Conservation (phyloP, 2,113 vertebrate genomes). For the Sinosuthora webbiana region DNA sequence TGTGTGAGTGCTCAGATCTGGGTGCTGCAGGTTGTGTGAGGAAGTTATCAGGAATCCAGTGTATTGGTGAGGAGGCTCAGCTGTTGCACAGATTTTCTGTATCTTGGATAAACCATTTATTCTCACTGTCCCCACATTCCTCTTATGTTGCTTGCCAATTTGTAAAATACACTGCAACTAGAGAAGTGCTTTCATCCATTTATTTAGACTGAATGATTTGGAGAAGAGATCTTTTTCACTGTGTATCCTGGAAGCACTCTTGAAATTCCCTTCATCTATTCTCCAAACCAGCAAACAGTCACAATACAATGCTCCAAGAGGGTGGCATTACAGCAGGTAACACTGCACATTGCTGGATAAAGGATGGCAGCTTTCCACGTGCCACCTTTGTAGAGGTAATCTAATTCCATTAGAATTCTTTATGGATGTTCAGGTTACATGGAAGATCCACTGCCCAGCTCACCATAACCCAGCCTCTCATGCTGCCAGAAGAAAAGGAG, state of each 20-base stretch:
- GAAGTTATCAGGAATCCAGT: background rate
- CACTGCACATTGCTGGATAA: background rate
- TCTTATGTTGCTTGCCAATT: background rate
- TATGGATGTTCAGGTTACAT: background rate
- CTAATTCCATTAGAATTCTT: constrained; percentile 8
- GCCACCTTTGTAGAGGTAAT: background rate
- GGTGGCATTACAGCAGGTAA: background rate
- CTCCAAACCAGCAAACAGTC: background rate
- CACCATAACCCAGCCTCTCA: background rate
- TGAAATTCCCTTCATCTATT: background rate
- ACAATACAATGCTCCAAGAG: background rate
- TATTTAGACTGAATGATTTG: background rate
- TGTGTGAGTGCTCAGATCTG: background rate
- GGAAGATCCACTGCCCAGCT: background rate
- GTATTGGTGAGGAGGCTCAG: background rate
- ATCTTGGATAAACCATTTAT: background rate
- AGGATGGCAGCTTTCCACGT: constrained; percentile 6
- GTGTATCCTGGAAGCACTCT: background rate
- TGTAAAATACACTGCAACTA: background rate
- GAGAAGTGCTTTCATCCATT: background rate
- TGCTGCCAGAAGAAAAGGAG: background rate
- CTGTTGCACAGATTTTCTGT: background rate
- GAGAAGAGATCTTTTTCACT: background rate
- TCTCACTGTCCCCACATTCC: background rate
- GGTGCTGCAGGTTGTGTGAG: background rate